These are phyloP conservation scores for Tenebrio molitor DNA, from an alignment of 1,140 invertebrate species.

Conservation along the genomic window DNA sequence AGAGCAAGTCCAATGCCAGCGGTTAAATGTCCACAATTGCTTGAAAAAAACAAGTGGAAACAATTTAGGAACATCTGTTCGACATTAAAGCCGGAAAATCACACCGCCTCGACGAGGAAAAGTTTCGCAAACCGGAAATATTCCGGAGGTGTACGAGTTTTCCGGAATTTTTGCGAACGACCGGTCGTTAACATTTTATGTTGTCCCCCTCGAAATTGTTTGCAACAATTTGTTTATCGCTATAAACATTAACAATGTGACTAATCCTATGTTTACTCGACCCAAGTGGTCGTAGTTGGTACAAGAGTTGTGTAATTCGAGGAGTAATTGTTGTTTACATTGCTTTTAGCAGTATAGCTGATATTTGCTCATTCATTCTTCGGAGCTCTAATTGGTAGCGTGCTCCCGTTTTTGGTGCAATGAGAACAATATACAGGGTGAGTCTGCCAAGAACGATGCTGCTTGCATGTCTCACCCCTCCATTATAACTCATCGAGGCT, in stretches of 20 bases:
- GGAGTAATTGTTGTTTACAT: conserved; percentile 27
- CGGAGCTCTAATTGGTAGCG: conserved; percentile 10
- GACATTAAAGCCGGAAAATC: too few species aligned
- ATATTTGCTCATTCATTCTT: conserved; percentile 14
- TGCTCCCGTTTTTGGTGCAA: conserved; percentile 9
- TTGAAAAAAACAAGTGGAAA: not conserved
- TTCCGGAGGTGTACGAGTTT: too few species aligned
- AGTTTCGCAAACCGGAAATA: not conserved
- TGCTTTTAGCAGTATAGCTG: conserved; percentile 2
- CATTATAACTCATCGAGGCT: too few species aligned
- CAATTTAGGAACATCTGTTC: conserved; percentile 22
- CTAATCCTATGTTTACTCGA: conserved; percentile 12
- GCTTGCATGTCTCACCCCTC: too few species aligned
- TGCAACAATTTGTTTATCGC: not conserved
- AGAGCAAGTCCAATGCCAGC: conserved; percentile 10
- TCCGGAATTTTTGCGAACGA: not conserved
- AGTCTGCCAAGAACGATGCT: too few species aligned
- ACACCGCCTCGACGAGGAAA: not conserved
- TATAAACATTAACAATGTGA: conserved; percentile 3
- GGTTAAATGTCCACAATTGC: conserved; percentile 10
- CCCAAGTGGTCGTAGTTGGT: conserved; percentile 17
- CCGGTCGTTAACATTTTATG: too few species aligned
- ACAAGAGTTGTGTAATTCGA: conserved; percentile 9
- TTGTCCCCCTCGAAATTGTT: too few species aligned
- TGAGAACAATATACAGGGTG: conserved; percentile 10